phyloP scores from a whole-genome alignment of 2,797 vertebrate species.

The Pithecia hirsuta region DNA sequence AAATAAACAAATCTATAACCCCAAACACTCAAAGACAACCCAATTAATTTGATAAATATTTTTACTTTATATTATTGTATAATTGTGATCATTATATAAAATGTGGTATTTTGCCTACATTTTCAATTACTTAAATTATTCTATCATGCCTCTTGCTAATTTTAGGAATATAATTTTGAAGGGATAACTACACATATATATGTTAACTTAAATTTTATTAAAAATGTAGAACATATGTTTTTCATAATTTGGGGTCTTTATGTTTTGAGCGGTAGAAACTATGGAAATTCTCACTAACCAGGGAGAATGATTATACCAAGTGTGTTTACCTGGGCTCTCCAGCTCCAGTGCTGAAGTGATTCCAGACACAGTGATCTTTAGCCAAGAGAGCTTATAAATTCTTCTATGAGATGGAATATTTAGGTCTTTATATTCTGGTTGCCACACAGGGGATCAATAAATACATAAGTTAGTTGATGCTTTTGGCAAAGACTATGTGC shows the following conservation, averaged over 20 bases:
- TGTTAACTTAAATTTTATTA: neutral
- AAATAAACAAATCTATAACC: neutral
- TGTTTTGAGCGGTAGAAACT: neutral
- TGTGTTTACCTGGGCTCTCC: neutral
- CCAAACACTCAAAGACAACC: neutral
- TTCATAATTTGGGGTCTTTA: neutral
- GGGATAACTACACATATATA: neutral
- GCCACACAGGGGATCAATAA: neutral
- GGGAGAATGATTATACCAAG: neutral
- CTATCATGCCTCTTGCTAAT: neutral
- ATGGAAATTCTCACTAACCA: neutral
- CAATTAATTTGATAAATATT: neutral
- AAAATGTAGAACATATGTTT: neutral
- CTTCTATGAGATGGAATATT: neutral
- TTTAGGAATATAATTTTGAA: neutral
- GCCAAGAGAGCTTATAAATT: neutral
- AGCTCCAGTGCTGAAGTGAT: neutral
- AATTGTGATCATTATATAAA: neutral
- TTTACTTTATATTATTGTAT: neutral
- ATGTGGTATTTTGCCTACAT: neutral
- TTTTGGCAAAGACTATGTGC: neutral
- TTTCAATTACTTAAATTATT: neutral
- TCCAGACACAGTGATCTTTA: neutral
- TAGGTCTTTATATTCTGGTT: neutral
- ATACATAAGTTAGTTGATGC: neutral